Conservation (phyloP, 2,113 vertebrate genomes). For the Ophthalmolycus amberensis region DNA sequence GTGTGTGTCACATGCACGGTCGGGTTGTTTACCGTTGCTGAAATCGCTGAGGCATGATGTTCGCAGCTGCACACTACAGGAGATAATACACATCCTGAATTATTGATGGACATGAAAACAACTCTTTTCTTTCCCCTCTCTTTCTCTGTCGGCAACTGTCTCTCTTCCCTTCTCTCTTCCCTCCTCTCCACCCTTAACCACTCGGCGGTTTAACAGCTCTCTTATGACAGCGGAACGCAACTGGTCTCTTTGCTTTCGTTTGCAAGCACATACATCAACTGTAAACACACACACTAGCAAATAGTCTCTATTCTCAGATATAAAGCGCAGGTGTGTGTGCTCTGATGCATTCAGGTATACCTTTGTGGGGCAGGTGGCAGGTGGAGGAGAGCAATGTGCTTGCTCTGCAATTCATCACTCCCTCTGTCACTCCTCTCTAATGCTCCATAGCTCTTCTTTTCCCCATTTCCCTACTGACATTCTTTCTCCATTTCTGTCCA, state of each 20-base stretch:
- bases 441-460: slow-evolving; percentile 31
- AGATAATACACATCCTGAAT: slow-evolving; percentile 75
- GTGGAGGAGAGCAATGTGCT: slow-evolving; percentile 48
- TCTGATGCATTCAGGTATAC: slow-evolving; percentile 23
- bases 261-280: not conserved
- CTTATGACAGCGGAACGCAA: slow-evolving; percentile 43
- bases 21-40: slow-evolving; percentile 36
- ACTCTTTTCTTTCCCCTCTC: slow-evolving; percentile 42
- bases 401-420: slow-evolving; percentile 51
- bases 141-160: slow-evolving; percentile 25
- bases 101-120: slow-evolving; percentile 77
- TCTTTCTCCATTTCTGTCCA: slow-evolving; percentile 40
- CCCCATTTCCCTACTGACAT: slow-evolving; percentile 44
- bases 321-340: slow-evolving; percentile 8
- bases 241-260: slow-evolving; percentile 35
- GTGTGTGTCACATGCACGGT: not conserved
- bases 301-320: slow-evolving; percentile 8
- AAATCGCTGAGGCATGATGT: slow-evolving; percentile 71
- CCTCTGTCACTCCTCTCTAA: slow-evolving; percentile 17
- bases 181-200: slow-evolving; percentile 11
- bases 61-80: slow-evolving; percentile 65
- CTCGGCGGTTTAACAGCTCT: slow-evolving; percentile 55
- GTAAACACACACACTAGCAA: slow-evolving; percentile 9
- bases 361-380: slow-evolving; percentile 47
- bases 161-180: not conserved